Percentiles rank a stretch among this genome's conserved stretches.
Conservation (phyloP, 2,797 vertebrate species). For the Huso huso region DNA sequence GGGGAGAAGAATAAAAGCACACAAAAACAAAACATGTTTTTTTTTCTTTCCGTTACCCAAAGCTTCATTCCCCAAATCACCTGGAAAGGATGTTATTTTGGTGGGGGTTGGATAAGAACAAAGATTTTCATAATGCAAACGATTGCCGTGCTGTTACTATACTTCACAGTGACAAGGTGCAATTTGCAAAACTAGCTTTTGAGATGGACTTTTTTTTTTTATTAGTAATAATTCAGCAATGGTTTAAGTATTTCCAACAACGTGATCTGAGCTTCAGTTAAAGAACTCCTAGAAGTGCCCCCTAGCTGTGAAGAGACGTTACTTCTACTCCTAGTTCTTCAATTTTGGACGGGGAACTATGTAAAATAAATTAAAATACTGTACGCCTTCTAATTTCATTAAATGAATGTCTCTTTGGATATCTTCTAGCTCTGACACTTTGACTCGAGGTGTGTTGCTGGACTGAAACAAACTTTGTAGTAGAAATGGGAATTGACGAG, state of each 20-base stretch:
- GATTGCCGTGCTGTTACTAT: slow-evolving; percentile 10
- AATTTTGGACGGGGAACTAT: too few species aligned
- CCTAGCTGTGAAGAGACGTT: too few species aligned
- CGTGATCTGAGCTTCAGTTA: neutral
- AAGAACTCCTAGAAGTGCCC: too few species aligned
- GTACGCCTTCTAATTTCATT: too few species aligned
- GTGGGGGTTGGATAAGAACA: slow-evolving; percentile 13
- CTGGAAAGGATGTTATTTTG: slow-evolving; percentile 23
- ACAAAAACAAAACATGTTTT: slow-evolving; percentile 77
- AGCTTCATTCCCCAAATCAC: slow-evolving; percentile 36
- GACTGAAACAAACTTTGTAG: too few species aligned
- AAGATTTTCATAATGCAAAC: neutral
- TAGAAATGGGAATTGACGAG: too few species aligned
- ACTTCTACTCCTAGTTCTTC: too few species aligned
- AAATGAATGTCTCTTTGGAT: too few species aligned
- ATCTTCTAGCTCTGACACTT: too few species aligned
- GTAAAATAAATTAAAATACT: too few species aligned
- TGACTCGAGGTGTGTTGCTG: too few species aligned
- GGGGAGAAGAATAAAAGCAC: slow-evolving; percentile 64
- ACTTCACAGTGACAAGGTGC: neutral
- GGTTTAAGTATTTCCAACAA: neutral
- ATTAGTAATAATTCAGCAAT: neutral
- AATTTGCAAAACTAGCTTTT: neutral
- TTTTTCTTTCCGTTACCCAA: slow-evolving; percentile 30
- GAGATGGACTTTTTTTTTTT: neutral